A percentile compares a stretch with the other conserved stretches of the same genome.
These are phyloP conservation scores for Azemiops feae DNA, from an alignment of 2,113 vertebrate species.

Conservation along the genomic window DNA sequence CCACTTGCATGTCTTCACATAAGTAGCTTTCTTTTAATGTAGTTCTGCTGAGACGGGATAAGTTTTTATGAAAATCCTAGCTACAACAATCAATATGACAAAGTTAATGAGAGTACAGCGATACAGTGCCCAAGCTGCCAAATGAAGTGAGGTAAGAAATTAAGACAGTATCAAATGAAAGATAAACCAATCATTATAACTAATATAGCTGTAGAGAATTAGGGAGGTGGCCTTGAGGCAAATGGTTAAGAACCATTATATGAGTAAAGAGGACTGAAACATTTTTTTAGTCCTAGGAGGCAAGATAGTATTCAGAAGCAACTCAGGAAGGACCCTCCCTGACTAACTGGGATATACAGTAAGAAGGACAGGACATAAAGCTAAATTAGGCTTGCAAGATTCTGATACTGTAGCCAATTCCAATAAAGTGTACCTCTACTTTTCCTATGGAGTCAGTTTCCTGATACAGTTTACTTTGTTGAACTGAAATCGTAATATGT, in stretches of 20 bases:
- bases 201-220: not conserved
- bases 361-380: not conserved
- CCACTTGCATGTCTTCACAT: not conserved
- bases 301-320: not conserved
- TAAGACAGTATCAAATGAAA: not conserved
- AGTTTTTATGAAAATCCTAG: not conserved
- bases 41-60: conserved; percentile 5
- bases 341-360: not conserved
- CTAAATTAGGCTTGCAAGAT: not conserved
- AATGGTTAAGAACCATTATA: not conserved
- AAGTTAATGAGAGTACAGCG: not conserved
- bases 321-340: not conserved
- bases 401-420: not conserved
- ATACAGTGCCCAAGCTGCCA: not conserved
- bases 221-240: not conserved
- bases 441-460: not conserved
- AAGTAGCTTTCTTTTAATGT: conserved; percentile 23
- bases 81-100: not conserved
- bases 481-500: not conserved
- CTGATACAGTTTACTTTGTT: not conserved
- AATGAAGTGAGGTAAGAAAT: not conserved
- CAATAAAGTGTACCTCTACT: not conserved
- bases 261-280: not conserved
- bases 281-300: not conserved
- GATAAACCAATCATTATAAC: conserved; percentile 14